phyloP scores from a whole-genome alignment of 53 echinoderm and acorn worm genomes.

The Stichopus horrens region DNA sequence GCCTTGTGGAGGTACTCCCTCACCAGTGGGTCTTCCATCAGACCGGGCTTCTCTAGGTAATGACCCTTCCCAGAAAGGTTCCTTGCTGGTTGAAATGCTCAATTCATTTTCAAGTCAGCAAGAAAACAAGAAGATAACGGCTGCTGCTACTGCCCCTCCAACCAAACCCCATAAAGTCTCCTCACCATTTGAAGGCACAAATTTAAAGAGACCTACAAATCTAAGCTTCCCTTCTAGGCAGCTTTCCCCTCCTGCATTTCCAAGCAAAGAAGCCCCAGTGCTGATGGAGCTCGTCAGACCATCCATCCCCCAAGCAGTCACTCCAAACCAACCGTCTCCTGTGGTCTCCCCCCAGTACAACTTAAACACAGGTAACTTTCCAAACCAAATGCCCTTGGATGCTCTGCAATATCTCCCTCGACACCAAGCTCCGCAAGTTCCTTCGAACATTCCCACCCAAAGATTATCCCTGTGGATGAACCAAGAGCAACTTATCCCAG shows the following conservation, averaged over 20 bases:
- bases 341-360: slow-evolving; percentile 39
- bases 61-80: slow-evolving; percentile 24
- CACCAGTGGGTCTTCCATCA: not conserved
- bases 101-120: slow-evolving; percentile 33
- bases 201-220: slow-evolving; percentile 49
- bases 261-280: slow-evolving; percentile 22
- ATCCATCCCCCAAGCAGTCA: slow-evolving; percentile 36
- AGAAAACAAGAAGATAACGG: not conserved
- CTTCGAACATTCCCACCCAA: slow-evolving; percentile 43
- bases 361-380: slow-evolving; percentile 14
- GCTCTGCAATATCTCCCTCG: slow-evolving; percentile 48
- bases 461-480: slow-evolving; percentile 30
- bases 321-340: slow-evolving; percentile 31
- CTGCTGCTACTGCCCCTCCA: not conserved
- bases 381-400: slow-evolving; percentile 14
- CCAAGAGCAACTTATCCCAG: slow-evolving; percentile 21
- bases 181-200: slow-evolving; percentile 42
- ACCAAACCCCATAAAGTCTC: not conserved
- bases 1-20: not conserved
- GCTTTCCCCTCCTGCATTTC: not conserved
- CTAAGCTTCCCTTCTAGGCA: slow-evolving; percentile 41
- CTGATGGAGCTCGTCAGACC: slow-evolving; percentile 42
- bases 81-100: slow-evolving; percentile 43
- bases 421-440: slow-evolving; percentile 48
- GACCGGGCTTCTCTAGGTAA: not conserved